These are phyloP conservation scores for Micromussa lordhowensis DNA, from an alignment of 92 coral and sea anemone genomes.

Conservation along the genomic window DNA sequence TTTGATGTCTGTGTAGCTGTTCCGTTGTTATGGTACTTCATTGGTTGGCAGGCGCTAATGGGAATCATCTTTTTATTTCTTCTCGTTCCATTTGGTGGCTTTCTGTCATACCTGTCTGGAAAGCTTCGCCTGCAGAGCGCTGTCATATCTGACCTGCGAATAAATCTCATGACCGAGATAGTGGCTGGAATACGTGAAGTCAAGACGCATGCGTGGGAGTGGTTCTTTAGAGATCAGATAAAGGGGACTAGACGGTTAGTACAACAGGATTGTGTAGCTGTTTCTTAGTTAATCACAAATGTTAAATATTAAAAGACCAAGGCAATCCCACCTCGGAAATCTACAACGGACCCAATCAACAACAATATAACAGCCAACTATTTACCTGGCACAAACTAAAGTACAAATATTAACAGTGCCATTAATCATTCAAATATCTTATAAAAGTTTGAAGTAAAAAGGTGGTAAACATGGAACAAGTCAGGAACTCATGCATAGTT, in stretches of 20 bases:
- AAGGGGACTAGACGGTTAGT: conserved; percentile 32
- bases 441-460: neutral
- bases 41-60: conserved; percentile 52
- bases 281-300: neutral
- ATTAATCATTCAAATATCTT: too few relatives aligned
- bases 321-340: neutral
- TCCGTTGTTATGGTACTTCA: conserved; percentile 41
- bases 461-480: neutral
- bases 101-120: conserved; percentile 34
- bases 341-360: too few relatives aligned
- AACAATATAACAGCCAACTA: too few relatives aligned
- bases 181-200: conserved; percentile 61
- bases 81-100: conserved; percentile 48
- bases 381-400: too few relatives aligned
- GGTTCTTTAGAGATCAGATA: conserved; percentile 36
- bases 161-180: conserved; percentile 47
- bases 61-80: conserved; percentile 36
- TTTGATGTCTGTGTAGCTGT: conserved; percentile 38
- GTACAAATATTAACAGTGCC: too few relatives aligned
- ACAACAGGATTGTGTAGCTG: neutral
- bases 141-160: conserved; percentile 28
- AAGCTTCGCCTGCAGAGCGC: conserved; percentile 37
- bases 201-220: conserved; percentile 47
- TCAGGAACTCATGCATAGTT: neutral
- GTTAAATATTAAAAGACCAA: neutral